Conservation (phyloP, 2,888 invertebrate species). For the Heliconius sara region DNA sequence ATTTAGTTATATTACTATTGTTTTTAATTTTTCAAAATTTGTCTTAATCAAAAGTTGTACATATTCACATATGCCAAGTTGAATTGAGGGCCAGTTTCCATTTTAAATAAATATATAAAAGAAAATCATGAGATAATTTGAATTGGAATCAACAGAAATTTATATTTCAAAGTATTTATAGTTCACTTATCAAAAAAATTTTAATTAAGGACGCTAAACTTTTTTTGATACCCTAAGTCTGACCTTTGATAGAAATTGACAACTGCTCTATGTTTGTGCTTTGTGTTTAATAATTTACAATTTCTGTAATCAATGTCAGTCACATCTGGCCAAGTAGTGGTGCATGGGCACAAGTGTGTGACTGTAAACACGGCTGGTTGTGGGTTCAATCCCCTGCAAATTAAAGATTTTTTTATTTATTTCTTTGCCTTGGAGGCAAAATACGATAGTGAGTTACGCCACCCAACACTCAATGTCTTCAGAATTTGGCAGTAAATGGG, state of each 20-base stretch:
- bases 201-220: not conserved
- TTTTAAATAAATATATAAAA: not conserved
- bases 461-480: too few species aligned
- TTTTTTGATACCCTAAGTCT: not conserved
- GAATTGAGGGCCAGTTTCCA: not conserved
- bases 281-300: not conserved
- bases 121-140: not conserved
- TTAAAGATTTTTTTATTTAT: too few species aligned
- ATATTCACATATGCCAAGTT: not conserved
- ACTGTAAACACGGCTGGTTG: too few species aligned
- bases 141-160: too few species aligned
- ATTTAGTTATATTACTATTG: too few species aligned
- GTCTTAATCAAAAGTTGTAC: too few species aligned
- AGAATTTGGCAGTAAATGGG: too few species aligned
- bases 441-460: too few species aligned
- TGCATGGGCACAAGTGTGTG: too few species aligned
- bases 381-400: too few species aligned
- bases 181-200: not conserved
- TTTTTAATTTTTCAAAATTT: too few species aligned
- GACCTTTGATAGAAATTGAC: slow-evolving; percentile 16
- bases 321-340: not conserved
- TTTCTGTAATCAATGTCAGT: not conserved
- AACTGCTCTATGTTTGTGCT: not conserved
- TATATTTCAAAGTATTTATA: not conserved
- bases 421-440: too few species aligned